Evolutionary conservation across 2,797 vertebrate genomes (phyloP).

Genomic region (Eupleurogrammus muticus): DNA sequence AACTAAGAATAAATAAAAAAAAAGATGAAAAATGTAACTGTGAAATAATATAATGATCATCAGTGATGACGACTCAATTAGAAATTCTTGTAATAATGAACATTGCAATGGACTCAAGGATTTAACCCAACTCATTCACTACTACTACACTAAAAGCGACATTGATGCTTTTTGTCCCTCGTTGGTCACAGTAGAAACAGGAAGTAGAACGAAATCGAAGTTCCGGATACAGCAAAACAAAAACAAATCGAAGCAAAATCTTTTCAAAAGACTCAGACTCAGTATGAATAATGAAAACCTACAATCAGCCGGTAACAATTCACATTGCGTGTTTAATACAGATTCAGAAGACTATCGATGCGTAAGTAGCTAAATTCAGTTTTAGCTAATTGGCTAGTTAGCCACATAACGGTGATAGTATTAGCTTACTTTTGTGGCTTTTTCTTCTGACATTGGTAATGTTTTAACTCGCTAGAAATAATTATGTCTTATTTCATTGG

Average conservation of each 20-base stretch:
- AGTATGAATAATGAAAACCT: constrained; percentile 48
- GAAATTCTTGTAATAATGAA: no score
- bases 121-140: background rate
- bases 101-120: no score
- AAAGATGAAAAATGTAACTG: no score
- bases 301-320: constrained; percentile 52
- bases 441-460: background rate
- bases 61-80: no score
- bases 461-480: background rate
- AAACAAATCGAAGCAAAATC: constrained; percentile 46
- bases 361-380: constrained; percentile 73
- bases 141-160: background rate
- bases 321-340: constrained; percentile 74
- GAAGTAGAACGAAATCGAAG: constrained; percentile 50
- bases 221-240: constrained; percentile 44
- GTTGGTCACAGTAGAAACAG: constrained; percentile 68
- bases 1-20: no score
- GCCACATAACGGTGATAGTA: constrained; percentile 4
- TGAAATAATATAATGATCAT: no score
- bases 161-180: constrained; percentile 60
- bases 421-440: background rate
- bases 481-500: background rate
- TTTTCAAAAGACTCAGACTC: background rate
- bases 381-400: constrained; percentile 44
- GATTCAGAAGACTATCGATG: constrained; percentile 80